phyloP scores from a whole-genome alignment of 2,113 vertebrate genomes.

The Corythornis madagascariensis region DNA sequence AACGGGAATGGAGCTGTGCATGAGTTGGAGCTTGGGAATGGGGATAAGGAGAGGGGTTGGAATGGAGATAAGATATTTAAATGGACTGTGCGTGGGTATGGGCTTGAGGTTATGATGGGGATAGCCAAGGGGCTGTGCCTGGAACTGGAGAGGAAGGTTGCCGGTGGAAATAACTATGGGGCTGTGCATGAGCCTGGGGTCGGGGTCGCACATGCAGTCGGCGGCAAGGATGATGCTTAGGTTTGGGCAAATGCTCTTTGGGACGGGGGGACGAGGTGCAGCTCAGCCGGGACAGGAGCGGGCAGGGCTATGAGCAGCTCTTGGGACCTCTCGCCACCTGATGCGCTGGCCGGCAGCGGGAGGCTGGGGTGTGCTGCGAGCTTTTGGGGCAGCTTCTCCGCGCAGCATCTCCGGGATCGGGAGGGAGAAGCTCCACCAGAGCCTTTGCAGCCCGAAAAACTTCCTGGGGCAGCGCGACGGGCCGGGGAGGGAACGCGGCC shows the following conservation, averaged over 20 bases:
- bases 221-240: background rate
- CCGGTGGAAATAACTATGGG: background rate
- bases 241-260: background rate
- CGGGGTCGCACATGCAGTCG: background rate
- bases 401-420: background rate
- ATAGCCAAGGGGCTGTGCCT: background rate
- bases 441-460: background rate
- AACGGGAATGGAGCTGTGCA: background rate
- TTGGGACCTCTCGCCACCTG: background rate
- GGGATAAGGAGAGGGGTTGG: background rate
- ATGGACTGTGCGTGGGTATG: background rate
- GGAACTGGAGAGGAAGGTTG: background rate
- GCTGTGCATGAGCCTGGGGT: background rate
- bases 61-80: no score
- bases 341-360: background rate
- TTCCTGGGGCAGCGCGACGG: background rate
- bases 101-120: background rate
- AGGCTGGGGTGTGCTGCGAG: background rate
- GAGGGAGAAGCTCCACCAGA: background rate
- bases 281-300: no score
- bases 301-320: background rate
- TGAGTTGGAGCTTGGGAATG: background rate
- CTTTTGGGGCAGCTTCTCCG: background rate
- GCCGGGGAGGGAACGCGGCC: background rate
- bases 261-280: background rate